Percentiles rank a stretch among this genome's conserved stretches.
Evolutionary conservation across 1,140 invertebrate species (phyloP).

Genomic region (Aphelenchoides besseyi): DNA sequence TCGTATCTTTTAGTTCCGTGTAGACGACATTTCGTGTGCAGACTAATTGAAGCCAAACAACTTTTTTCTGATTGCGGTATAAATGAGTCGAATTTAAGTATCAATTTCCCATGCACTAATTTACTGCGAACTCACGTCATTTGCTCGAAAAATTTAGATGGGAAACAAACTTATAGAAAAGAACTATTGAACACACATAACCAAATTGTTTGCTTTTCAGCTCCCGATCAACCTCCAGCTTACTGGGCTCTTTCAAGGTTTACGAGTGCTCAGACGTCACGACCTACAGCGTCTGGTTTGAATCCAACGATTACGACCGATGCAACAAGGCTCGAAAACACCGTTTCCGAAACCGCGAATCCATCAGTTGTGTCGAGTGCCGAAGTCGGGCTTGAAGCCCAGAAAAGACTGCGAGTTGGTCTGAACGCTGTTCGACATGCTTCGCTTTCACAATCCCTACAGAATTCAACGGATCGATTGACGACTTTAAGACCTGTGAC

Average conservation of each 20-base stretch:
- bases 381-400: not conserved
- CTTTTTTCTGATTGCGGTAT: too few relatives aligned
- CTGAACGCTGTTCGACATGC: constrained; percentile 12
- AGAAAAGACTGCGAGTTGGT: constrained; percentile 4
- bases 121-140: too few relatives aligned
- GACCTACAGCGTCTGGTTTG: not conserved
- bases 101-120: too few relatives aligned
- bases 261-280: not conserved
- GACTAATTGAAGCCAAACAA: too few relatives aligned
- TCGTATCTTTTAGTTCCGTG: too few relatives aligned
- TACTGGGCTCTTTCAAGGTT: not conserved
- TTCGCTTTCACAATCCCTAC: not conserved
- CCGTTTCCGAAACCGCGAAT: not conserved
- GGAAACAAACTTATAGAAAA: too few relatives aligned
- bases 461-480: not conserved
- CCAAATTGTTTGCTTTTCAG: not conserved
- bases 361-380: not conserved
- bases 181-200: too few relatives aligned
- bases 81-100: too few relatives aligned
- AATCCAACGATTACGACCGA: not conserved
- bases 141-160: too few relatives aligned
- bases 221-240: not conserved
- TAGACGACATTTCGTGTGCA: too few relatives aligned
- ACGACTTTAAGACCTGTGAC: not conserved
- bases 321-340: not conserved